Conservation (phyloP, 2,797 vertebrate genomes). For the Huso huso region DNA sequence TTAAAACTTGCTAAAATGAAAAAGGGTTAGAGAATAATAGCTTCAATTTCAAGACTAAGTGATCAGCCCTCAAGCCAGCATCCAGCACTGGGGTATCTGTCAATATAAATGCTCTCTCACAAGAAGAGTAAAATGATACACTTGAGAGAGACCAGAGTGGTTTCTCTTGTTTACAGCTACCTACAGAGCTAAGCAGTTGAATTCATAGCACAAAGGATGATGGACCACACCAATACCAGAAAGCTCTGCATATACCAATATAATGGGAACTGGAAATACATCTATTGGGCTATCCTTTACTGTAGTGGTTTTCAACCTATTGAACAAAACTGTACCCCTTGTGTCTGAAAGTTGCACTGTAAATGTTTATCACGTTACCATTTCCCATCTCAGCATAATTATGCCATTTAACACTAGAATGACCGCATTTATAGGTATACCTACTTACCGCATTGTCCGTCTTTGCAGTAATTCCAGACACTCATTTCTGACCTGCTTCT, state of each 20-base stretch:
- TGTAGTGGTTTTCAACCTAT: too few relatives aligned
- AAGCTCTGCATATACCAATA: background rate
- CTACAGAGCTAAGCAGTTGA: background rate
- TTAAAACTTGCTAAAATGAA: background rate
- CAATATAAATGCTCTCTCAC: background rate
- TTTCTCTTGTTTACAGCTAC: background rate
- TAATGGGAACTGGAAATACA: too few relatives aligned
- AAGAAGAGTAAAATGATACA: background rate
- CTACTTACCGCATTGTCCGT: too few relatives aligned
- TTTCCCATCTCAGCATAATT: too few relatives aligned
- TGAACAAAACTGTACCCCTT: too few relatives aligned
- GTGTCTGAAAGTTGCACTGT: too few relatives aligned
- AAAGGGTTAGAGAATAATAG: background rate
- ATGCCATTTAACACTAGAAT: too few relatives aligned
- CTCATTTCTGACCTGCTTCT: too few relatives aligned
- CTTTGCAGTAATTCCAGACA: too few relatives aligned
- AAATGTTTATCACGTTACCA: too few relatives aligned
- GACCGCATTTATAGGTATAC: too few relatives aligned
- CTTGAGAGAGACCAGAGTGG: background rate
- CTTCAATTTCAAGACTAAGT: background rate
- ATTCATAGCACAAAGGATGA: background rate
- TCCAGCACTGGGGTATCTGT: background rate
- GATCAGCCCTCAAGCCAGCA: background rate
- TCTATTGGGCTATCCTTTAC: too few relatives aligned
- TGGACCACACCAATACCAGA: background rate